Conservation (phyloP, 2,888 invertebrate genomes). For the Polyommatus icarus region DNA sequence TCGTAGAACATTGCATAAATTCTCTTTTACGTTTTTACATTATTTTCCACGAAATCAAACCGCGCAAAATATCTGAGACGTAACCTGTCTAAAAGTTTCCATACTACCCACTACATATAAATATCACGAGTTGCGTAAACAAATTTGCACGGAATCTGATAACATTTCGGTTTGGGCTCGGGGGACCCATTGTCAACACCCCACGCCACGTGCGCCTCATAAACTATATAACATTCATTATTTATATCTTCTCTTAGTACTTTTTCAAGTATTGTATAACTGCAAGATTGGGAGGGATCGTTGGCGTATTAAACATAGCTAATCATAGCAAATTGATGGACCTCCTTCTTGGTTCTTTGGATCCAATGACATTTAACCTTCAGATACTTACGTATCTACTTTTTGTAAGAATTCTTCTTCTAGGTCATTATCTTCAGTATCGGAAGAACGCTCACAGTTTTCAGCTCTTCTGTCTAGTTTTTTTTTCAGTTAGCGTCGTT, state of each 20-base stretch:
- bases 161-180: conserved; percentile 28
- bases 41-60: not conserved
- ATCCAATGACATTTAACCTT: not conserved
- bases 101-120: not conserved
- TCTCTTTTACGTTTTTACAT: too few species aligned
- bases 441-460: too few species aligned
- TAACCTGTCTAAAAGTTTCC: not conserved
- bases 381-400: too few species aligned
- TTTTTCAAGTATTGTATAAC: not conserved
- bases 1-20: too few species aligned
- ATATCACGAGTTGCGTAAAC: conserved; percentile 9
- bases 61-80: not conserved
- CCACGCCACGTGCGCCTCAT: conserved; percentile 42
- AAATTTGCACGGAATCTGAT: conserved; percentile 19
- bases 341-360: too few species aligned
- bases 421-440: too few species aligned
- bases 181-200: conserved; percentile 44
- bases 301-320: not conserved
- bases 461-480: too few species aligned
- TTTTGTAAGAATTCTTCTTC: too few species aligned
- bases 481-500: not conserved
- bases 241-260: not conserved
- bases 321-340: not conserved
- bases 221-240: conserved; percentile 50
- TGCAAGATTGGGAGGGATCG: not conserved